These are phyloP conservation scores for Andinoacara biseriatus DNA, from an alignment of 2,113 vertebrate genomes.

Conservation along the genomic window DNA sequence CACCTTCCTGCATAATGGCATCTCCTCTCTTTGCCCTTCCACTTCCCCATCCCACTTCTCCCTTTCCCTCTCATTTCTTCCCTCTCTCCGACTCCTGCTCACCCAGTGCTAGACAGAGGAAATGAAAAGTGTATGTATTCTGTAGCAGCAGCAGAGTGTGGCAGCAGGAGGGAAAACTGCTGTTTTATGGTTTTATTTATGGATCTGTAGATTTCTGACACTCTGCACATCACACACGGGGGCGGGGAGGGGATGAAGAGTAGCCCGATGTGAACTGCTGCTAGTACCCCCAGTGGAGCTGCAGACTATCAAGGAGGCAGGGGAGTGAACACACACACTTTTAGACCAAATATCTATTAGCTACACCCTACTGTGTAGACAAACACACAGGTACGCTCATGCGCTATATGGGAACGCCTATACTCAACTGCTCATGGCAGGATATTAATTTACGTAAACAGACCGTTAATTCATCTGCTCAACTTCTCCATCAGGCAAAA, in stretches of 20 bases:
- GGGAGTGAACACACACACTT: background rate
- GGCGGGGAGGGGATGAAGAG: slow-evolving; percentile 44
- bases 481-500: background rate
- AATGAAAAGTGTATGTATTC: slow-evolving; percentile 64
- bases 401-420: background rate
- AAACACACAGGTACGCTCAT: background rate
- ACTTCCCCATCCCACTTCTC: background rate
- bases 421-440: slow-evolving; percentile 18
- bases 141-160: slow-evolving; percentile 52
- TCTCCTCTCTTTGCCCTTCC: slow-evolving; percentile 22
- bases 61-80: slow-evolving; percentile 18
- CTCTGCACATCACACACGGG: slow-evolving; percentile 58
- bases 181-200: slow-evolving; percentile 74
- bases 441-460: slow-evolving; percentile 23
- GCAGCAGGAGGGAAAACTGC: slow-evolving; percentile 59
- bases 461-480: background rate
- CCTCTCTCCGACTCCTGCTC: slow-evolving; percentile 8
- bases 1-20: slow-evolving; percentile 34
- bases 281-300: slow-evolving; percentile 41
- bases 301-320: slow-evolving; percentile 15
- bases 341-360: slow-evolving; percentile 24
- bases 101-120: slow-evolving; percentile 48
- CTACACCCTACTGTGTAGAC: background rate
- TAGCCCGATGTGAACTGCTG: slow-evolving; percentile 47
- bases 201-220: slow-evolving; percentile 61